A percentile compares a stretch with the other conserved stretches of the same genome.
phyloP scores from a whole-genome alignment of 2,113 vertebrate species.

The Cephalopholis sonnerati region DNA sequence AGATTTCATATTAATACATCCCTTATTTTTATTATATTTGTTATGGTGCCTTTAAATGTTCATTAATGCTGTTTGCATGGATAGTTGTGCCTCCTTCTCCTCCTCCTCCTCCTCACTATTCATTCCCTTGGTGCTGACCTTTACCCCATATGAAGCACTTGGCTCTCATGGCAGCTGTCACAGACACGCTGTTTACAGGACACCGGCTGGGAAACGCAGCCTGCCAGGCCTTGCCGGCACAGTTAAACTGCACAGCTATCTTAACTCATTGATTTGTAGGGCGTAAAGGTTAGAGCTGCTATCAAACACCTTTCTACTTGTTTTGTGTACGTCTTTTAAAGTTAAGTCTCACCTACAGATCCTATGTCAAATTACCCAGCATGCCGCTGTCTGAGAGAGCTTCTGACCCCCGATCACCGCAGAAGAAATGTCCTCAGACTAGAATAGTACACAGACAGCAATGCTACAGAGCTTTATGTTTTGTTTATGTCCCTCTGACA shows the following conservation, averaged over 20 bases:
- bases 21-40: neutral
- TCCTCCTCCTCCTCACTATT: conserved; percentile 9
- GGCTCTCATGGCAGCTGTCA: conserved; percentile 71
- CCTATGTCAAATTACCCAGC: conserved; percentile 35
- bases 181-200: conserved; percentile 55
- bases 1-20: neutral
- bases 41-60: neutral
- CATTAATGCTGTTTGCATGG: conserved; percentile 7
- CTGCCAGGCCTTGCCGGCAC: conserved; percentile 12
- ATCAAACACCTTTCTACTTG: neutral
- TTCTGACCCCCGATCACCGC: conserved; percentile 19
- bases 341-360: neutral
- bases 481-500: neutral
- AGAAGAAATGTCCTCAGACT: conserved; percentile 29
- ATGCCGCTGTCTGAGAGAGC: conserved; percentile 8
- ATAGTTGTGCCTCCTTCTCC: conserved; percentile 28
- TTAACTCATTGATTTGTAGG: neutral
- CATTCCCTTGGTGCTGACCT: conserved; percentile 69
- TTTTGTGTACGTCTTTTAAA: neutral
- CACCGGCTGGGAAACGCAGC: conserved; percentile 30
- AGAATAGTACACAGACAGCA: conserved; percentile 23
- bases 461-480: neutral
- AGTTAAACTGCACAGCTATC: neutral
- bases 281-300: neutral
- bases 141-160: conserved; percentile 69